A percentile compares a stretch with the other conserved stretches of the same genome.
Conservation (phyloP, 2,113 vertebrate genomes). For the Mustela nigripes region DNA sequence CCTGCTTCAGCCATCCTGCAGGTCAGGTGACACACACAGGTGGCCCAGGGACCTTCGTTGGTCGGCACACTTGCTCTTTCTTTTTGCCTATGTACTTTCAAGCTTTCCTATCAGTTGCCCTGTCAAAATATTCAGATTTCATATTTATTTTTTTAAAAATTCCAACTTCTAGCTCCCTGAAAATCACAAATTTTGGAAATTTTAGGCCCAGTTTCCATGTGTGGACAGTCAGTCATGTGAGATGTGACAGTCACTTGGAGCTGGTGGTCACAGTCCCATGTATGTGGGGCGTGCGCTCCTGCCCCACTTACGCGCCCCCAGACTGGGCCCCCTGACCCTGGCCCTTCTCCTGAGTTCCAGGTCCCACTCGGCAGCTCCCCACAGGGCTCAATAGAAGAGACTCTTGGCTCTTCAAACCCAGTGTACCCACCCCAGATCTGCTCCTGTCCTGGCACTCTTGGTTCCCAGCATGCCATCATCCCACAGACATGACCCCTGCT, state of each 20-base stretch:
- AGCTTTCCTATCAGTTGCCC: neutral
- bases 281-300: fast-evolving
- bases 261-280: neutral
- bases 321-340: fast-evolving
- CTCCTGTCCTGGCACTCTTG: neutral
- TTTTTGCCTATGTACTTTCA: neutral
- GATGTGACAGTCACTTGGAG: neutral
- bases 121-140: neutral
- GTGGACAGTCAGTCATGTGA: fast-evolving
- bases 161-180: neutral
- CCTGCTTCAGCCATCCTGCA: neutral
- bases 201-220: fast-evolving
- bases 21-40: neutral
- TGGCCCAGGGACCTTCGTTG: neutral
- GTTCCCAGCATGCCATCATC: neutral
- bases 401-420: neutral
- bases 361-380: fast-evolving
- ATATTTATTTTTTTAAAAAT: neutral
- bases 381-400: neutral
- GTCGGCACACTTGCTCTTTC: neutral
- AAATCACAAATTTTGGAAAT: neutral
- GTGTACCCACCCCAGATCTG: neutral
- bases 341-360: neutral
- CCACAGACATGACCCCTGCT: too few relatives aligned
- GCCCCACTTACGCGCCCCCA: fast-evolving